phyloP scores from a whole-genome alignment of 2,888 invertebrate species.

The Papilio demoleus region DNA sequence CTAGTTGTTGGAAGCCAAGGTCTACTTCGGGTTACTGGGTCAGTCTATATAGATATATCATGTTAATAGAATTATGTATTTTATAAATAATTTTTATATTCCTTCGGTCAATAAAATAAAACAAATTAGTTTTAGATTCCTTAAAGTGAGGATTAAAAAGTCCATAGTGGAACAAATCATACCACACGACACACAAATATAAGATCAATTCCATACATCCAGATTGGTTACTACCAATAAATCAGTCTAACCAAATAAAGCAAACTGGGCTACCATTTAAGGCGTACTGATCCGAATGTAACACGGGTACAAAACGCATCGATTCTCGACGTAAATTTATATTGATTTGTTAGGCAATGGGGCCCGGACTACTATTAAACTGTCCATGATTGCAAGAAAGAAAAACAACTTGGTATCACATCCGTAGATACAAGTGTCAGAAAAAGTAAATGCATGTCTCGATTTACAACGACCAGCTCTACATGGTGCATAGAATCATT shows the following conservation, averaged over 20 bases:
- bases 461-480: slow-evolving; percentile 27
- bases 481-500: slow-evolving; percentile 32
- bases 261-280: slow-evolving; percentile 56
- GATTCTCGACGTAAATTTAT: slow-evolving; percentile 52
- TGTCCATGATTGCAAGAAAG: slow-evolving; percentile 36
- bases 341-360: slow-evolving; percentile 53
- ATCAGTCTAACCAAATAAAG: slow-evolving; percentile 72
- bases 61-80: too few relatives aligned
- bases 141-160: background rate
- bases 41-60: too few relatives aligned
- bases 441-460: slow-evolving; percentile 40
- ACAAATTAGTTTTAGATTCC: background rate
- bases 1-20: too few relatives aligned
- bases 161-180: slow-evolving; percentile 50
- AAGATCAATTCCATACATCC: slow-evolving; percentile 73
- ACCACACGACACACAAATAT: slow-evolving; percentile 54
- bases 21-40: too few relatives aligned
- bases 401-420: slow-evolving; percentile 37
- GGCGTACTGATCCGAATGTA: slow-evolving; percentile 57
- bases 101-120: too few relatives aligned
- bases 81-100: too few relatives aligned
- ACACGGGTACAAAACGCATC: slow-evolving; percentile 54
- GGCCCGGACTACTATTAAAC: slow-evolving; percentile 40
- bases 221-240: slow-evolving; percentile 74
- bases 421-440: slow-evolving; percentile 37